These are phyloP conservation scores for Falco cherrug DNA, from an alignment of 2,797 vertebrate species.

Conservation along the genomic window DNA sequence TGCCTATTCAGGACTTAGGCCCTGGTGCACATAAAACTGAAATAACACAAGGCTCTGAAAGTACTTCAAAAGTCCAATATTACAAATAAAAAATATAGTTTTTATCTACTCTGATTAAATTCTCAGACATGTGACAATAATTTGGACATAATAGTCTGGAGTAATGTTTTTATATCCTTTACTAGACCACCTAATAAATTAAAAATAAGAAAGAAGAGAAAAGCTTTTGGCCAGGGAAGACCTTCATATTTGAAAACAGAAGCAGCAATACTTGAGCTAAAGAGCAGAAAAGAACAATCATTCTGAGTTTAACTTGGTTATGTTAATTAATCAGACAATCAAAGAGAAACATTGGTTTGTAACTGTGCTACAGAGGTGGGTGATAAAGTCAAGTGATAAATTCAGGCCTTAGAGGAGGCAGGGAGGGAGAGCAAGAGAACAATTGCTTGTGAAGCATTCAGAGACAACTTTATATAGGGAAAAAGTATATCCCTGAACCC, in stretches of 20 bases:
- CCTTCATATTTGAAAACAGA: background rate
- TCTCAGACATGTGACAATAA: background rate
- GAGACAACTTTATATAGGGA: background rate
- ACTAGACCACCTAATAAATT: background rate
- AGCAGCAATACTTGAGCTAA: background rate
- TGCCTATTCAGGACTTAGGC: background rate
- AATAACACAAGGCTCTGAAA: background rate
- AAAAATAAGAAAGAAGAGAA: background rate
- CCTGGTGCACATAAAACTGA: background rate
- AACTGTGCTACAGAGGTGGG: background rate
- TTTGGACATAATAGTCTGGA: background rate
- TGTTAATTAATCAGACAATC: conserved; percentile 21
- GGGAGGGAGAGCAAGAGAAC: background rate
- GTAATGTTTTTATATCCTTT: background rate
- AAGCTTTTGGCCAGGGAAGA: background rate
- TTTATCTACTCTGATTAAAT: background rate
- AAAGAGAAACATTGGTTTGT: background rate
- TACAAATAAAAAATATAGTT: background rate
- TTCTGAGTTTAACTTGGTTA: background rate
- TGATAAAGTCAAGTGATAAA: background rate
- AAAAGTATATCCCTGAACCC: background rate
- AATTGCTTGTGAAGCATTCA: background rate
- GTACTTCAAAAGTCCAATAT: background rate
- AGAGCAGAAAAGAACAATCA: background rate
- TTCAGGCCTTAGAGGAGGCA: background rate